Evolutionary conservation across 2,797 vertebrate species (phyloP), one percentile per base, ranked within the genome.

Genomic region (Betta splendens): DNA sequence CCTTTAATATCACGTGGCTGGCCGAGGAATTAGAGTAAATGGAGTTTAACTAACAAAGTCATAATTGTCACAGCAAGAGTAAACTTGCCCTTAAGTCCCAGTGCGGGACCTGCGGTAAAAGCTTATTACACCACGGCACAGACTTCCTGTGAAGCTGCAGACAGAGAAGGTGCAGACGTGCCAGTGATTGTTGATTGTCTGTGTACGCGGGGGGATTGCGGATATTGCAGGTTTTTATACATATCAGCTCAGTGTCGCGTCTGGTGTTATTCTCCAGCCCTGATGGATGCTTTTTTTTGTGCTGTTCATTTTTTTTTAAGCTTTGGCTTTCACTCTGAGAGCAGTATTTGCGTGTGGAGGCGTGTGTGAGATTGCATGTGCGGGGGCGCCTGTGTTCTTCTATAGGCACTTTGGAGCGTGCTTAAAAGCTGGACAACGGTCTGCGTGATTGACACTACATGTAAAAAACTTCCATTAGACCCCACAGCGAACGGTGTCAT

Each of bases 241-340:
- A 75, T 70, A 81, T 79, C 72, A 72, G 62, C 63, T 75, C 65
- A 37, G 54, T 70, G 65, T 70, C 7, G 23, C 50, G 54, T 69
- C 44, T 72, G 65, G 77, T 80, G 74, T 79, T 80, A 61, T 87
- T 84, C 73, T 58, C 37, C 43, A 5, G 43, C 44, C 33, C 75
- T 89, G 85, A 86, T 85, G 72, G 84, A 84, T 86, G 65, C 74
- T 65, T 82, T 63, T n/a, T 83, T 31, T 76, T 75, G 57, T 57
- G 2, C 57, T 55, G 52, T 70, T 79, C 63, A 79, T 85, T 81
- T 85, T 9, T 80, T 74, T 65, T n/a, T n/a, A n/a, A 77, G 72
- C 71, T 49, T 49, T 23, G 37, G 39, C 79, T 86, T 77, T 80
- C 61, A 47, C 39, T 77, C 63, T 72, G 52, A 81, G 78, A 76